Conservation (phyloP, 2,113 vertebrate species). For the Chaenocephalus aceratus region DNA sequence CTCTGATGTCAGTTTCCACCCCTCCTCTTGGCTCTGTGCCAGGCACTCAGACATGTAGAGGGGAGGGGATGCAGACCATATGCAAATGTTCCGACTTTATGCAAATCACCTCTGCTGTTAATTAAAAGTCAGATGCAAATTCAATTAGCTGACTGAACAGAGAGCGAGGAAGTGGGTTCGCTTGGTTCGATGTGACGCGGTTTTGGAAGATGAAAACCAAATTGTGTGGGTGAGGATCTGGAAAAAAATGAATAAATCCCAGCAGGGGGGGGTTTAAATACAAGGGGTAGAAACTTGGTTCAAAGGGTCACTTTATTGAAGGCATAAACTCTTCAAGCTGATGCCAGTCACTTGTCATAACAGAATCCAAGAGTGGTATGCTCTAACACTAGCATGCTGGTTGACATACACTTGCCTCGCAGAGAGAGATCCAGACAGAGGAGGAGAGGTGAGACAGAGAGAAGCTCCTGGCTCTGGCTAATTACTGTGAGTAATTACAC, state of each 20-base stretch:
- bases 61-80: constrained; percentile 29
- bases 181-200: not conserved
- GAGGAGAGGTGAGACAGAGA: constrained; percentile 24
- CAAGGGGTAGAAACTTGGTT: not conserved
- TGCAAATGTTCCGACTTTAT: constrained; percentile 64
- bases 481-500: constrained; percentile 85
- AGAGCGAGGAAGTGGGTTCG: constrained; percentile 30
- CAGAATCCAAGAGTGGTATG: constrained; percentile 2
- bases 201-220: constrained; percentile 19
- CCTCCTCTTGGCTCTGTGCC: constrained; percentile 65
- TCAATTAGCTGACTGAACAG: constrained; percentile 70
- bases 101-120: constrained; percentile 74
- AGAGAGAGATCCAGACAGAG: constrained; percentile 45
- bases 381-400: constrained; percentile 17
- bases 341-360: constrained; percentile 9
- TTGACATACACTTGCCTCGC: constrained; percentile 1
- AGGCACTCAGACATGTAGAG: constrained; percentile 65
- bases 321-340: constrained; percentile 19
- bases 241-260: constrained; percentile 40
- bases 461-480: constrained; percentile 70
- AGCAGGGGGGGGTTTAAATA: not conserved
- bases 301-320: not conserved
- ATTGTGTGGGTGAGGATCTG: not conserved
- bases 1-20: constrained; percentile 45
- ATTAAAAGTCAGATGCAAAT: constrained; percentile 80